Evolutionary conservation across 2,888 invertebrate genomes (phyloP).

Genomic region (Halocaridina rubra): DNA sequence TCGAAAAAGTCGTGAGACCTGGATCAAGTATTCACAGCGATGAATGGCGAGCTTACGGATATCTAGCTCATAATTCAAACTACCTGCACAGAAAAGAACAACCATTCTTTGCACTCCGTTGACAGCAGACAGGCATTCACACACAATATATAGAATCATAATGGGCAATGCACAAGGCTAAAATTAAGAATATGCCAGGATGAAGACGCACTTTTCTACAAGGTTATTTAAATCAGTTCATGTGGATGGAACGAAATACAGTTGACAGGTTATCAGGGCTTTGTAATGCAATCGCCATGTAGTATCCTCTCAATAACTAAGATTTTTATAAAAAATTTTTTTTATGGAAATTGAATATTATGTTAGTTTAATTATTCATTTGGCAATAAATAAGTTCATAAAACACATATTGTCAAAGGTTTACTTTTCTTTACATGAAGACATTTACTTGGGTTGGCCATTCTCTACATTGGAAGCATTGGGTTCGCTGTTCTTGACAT

Average conservation of each 20-base stretch:
- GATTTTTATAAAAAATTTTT: background rate
- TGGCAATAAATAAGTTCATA: background rate
- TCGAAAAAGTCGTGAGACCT: background rate
- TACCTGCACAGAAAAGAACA: background rate
- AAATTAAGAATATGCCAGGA: no score
- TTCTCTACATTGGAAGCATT: background rate
- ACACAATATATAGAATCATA: background rate
- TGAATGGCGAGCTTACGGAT: background rate
- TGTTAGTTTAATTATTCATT: background rate
- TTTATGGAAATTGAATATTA: constrained; percentile 1
- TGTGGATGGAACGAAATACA: no score
- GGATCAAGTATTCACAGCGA: background rate
- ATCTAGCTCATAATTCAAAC: background rate
- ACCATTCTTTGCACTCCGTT: background rate
- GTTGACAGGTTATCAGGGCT: no score
- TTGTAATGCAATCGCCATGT: no score
- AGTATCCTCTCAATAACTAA: no score
- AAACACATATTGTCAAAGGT: background rate
- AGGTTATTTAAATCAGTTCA: no score
- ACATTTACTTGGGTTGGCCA: constrained; percentile 3
- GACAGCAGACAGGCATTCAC: background rate
- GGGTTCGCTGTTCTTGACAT: background rate
- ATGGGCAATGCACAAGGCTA: no score
- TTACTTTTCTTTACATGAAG: background rate
- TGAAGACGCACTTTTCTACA: no score